phyloP scores from a whole-genome alignment of 2,113 vertebrate species.

The Pseudopipra pipra region DNA sequence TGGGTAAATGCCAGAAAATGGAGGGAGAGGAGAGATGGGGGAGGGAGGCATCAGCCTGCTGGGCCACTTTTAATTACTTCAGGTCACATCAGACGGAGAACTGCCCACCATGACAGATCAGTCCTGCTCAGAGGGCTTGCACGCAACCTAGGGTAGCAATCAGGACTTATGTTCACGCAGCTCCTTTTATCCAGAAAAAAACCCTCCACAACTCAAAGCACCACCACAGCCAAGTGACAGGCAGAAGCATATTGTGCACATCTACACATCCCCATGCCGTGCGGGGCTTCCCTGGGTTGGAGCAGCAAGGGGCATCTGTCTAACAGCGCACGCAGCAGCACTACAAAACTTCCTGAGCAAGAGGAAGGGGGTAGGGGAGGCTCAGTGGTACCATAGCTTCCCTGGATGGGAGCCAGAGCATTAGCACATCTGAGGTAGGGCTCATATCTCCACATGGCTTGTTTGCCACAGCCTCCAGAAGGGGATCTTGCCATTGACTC shows the following conservation, averaged over 20 bases:
- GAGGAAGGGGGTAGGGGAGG: neutral
- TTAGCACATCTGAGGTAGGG: slow-evolving; percentile 20
- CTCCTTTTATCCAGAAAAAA: slow-evolving; percentile 14
- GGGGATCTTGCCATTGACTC: neutral
- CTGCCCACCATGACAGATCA: slow-evolving; percentile 10
- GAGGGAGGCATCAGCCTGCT: neutral
- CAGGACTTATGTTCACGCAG: neutral
- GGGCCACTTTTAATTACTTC: slow-evolving; percentile 13
- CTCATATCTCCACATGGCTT: neutral
- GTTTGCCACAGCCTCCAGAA: neutral
- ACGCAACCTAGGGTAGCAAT: neutral
- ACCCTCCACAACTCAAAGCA: neutral
- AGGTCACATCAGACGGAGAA: neutral
- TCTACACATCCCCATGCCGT: fast-evolving
- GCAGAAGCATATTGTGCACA: neutral
- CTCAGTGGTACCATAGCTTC: neutral
- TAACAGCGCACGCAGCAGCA: neutral
- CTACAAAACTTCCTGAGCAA: neutral
- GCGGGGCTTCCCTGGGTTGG: neutral
- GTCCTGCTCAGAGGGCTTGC: neutral
- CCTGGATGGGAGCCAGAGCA: slow-evolving; percentile 22
- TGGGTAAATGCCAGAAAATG: slow-evolving; percentile 14
- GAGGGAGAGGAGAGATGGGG: neutral
- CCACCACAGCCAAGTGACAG: neutral
- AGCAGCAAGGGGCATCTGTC: neutral